Conservation (phyloP, 2,113 vertebrate species). For the Pristiophorus japonicus region DNA sequence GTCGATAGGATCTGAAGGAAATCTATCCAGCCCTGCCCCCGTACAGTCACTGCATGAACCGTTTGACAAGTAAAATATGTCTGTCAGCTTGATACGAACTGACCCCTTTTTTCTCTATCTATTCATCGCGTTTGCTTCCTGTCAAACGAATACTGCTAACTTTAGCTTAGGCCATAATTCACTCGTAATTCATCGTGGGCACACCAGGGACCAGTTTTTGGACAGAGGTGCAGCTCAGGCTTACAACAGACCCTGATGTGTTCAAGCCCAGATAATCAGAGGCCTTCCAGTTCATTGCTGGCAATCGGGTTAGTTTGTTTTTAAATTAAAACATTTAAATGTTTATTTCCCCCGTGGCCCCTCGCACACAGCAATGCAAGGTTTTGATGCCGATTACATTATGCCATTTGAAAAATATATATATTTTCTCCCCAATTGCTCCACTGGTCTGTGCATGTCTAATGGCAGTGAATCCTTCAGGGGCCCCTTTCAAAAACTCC, state of each 20-base stretch:
- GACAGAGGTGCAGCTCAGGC: conserved; percentile 21
- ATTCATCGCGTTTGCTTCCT: conserved; percentile 27
- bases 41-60: neutral
- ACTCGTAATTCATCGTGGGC: conserved; percentile 18
- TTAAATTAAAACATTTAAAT: conserved; percentile 34
- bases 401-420: neutral
- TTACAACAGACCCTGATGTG: conserved; percentile 20
- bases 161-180: conserved; percentile 24
- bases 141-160: conserved; percentile 22
- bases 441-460: neutral
- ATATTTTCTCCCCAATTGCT: neutral
- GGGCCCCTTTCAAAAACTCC: neutral
- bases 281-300: conserved; percentile 19
- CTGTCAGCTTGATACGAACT: conserved; percentile 33
- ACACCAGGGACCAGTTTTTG: conserved; percentile 12
- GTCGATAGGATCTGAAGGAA: conserved; percentile 9
- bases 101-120: conserved; percentile 31
- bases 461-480: neutral
- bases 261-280: conserved; percentile 12
- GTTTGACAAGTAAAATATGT: conserved; percentile 23
- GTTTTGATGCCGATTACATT: neutral
- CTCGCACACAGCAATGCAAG: neutral
- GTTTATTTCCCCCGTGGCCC: conserved; percentile 17
- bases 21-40: conserved; percentile 6
- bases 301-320: conserved; percentile 32